These are phyloP conservation scores for Desmophyllum pertusum DNA, from an alignment of 92 coral and sea anemone species.

Conservation along the genomic window DNA sequence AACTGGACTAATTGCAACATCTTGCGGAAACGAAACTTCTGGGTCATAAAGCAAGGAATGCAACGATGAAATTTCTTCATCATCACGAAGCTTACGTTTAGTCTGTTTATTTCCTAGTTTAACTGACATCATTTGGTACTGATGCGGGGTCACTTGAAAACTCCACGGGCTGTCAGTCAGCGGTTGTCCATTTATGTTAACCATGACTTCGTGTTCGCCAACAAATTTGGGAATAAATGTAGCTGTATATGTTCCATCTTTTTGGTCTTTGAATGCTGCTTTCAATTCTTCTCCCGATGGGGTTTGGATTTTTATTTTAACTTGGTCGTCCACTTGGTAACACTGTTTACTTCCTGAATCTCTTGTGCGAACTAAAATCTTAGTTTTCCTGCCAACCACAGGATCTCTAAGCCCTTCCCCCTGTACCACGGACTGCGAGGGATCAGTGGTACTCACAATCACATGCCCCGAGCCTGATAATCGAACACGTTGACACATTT, in stretches of 20 bases:
- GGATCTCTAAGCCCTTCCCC: constrained; percentile 44
- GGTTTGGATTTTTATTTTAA: constrained; percentile 40
- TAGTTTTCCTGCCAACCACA: constrained; percentile 28
- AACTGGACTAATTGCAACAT: not conserved
- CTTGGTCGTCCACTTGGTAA: constrained; percentile 48
- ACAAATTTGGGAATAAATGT: constrained; percentile 36
- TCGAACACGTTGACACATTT: not conserved
- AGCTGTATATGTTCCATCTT: constrained; percentile 42
- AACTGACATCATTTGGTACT: not conserved
- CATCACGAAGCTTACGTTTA: too few species aligned
- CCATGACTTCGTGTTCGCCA: constrained; percentile 51
- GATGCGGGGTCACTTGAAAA: constrained; percentile 39
- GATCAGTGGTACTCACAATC: constrained; percentile 56
- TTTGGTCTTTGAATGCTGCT: constrained; percentile 34
- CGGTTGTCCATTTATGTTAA: constrained; percentile 42
- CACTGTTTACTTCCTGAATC: constrained; percentile 52
- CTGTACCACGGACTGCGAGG: constrained; percentile 17
- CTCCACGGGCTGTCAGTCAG: constrained; percentile 48
- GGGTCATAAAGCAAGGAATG: too few species aligned
- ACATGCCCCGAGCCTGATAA: constrained; percentile 30
- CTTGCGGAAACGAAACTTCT: too few species aligned
- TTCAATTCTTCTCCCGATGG: constrained; percentile 24
- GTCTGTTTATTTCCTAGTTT: not conserved
- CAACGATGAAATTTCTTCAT: too few species aligned
- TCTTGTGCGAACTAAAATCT: constrained; percentile 55